phyloP scores from a whole-genome alignment of 2,797 vertebrate genomes.

The Mycteria americana region DNA sequence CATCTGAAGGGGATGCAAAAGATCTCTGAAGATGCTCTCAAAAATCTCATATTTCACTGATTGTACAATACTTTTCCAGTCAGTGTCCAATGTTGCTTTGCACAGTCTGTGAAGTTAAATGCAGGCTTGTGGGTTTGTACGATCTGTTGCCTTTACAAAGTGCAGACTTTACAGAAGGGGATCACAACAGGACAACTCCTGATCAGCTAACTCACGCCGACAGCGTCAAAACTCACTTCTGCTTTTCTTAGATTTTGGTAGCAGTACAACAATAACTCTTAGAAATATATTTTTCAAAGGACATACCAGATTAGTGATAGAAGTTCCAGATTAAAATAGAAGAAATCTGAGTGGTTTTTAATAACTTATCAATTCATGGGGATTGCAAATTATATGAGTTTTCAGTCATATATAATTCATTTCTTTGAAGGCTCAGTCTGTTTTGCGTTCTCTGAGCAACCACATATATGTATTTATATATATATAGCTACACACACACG shows the following conservation, averaged over 20 bases:
- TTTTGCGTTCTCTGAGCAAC: background rate
- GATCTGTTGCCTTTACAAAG: background rate
- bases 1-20: background rate
- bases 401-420: background rate
- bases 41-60: background rate
- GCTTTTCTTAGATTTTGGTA: conserved; percentile 7
- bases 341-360: background rate
- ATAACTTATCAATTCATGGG: background rate
- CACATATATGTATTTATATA: fast-evolving
- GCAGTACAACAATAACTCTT: background rate
- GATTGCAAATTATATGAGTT: conserved; percentile 4
- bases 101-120: background rate
- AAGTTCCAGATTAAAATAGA: background rate
- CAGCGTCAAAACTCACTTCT: conserved; percentile 30
- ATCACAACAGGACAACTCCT: background rate
- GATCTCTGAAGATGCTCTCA: background rate
- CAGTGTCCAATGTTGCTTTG: background rate
- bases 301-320: background rate
- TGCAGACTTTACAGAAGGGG: background rate
- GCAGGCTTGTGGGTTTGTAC: background rate
- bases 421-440: background rate
- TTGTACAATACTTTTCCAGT: background rate
- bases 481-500: fast-evolving
- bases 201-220: background rate
- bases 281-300: conserved; percentile 6